Conservation (phyloP, 2,888 invertebrate species). For the Deroplatys truncata region DNA sequence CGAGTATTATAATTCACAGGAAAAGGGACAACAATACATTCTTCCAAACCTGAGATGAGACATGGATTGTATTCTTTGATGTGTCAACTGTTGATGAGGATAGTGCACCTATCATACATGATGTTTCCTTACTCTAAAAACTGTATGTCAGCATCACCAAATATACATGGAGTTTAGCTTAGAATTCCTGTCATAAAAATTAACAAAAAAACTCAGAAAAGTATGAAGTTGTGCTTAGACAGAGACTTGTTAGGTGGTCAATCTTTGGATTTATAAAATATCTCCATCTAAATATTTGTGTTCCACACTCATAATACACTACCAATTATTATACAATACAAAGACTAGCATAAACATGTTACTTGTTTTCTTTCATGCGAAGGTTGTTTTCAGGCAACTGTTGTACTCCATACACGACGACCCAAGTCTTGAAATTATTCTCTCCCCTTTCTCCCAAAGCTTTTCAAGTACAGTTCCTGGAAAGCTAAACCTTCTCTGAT, state of each 20-base stretch:
- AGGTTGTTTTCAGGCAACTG: neutral
- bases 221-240: neutral
- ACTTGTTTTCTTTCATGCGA: neutral
- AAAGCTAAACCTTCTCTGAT: neutral
- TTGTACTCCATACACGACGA: neutral
- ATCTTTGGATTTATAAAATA: constrained; percentile 31
- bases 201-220: neutral
- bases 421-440: neutral
- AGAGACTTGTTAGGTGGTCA: constrained; percentile 13
- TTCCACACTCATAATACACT: constrained; percentile 21
- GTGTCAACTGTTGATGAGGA: too few species aligned
- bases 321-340: constrained; percentile 23
- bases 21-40: too few species aligned
- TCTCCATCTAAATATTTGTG: constrained; percentile 9
- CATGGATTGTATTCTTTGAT: too few species aligned
- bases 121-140: neutral
- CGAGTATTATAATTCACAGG: too few species aligned
- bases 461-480: neutral
- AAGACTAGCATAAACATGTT: constrained; percentile 29
- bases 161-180: neutral
- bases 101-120: too few species aligned
- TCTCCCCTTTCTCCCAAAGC: neutral
- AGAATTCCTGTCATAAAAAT: neutral
- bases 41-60: too few species aligned
- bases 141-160: neutral